Conservation (phyloP, 2,113 vertebrate species). For the Symphodus melops region DNA sequence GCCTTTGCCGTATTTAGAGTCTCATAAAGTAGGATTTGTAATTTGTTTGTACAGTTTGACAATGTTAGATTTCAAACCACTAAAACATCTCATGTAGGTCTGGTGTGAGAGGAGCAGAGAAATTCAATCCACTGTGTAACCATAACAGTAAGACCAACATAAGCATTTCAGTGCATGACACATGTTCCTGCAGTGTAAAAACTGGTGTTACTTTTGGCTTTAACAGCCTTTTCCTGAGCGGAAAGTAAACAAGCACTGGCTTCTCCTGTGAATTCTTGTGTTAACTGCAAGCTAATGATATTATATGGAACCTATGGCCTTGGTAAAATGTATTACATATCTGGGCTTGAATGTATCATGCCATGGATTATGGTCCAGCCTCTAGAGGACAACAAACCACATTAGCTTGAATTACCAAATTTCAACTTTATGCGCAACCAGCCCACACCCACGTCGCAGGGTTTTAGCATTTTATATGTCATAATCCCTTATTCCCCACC, state of each 20-base stretch:
- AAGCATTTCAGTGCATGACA: conserved; percentile 62
- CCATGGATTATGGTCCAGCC: conserved; percentile 85
- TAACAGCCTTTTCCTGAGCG: conserved; percentile 60
- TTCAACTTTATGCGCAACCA: conserved; percentile 84
- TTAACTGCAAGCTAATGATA: conserved; percentile 83
- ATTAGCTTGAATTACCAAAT: conserved; percentile 89
- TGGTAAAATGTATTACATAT: conserved; percentile 87
- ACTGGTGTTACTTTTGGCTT: conserved; percentile 73
- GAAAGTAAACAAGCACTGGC: conserved; percentile 69
- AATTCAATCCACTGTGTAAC: conserved; percentile 65
- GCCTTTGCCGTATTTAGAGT: conserved; percentile 37
- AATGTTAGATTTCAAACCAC: conserved; percentile 27
- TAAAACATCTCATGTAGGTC: conserved; percentile 28
- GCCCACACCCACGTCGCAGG: conserved; percentile 78
- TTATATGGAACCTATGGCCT: conserved; percentile 86
- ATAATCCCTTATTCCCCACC: conserved; percentile 82
- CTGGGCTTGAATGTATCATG: conserved; percentile 87
- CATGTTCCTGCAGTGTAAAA: conserved; percentile 69
- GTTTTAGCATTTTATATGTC: conserved; percentile 90
- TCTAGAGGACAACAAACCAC: conserved; percentile 87
- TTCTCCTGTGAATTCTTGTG: conserved; percentile 79
- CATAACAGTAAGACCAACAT: conserved; percentile 57
- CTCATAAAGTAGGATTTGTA: conserved; percentile 50
- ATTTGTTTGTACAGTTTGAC: conserved; percentile 58
- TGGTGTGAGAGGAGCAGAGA: conserved; percentile 51